Evolutionary conservation across 1,140 invertebrate species (phyloP).

Genomic region (Lasaia peninsularis): DNA sequence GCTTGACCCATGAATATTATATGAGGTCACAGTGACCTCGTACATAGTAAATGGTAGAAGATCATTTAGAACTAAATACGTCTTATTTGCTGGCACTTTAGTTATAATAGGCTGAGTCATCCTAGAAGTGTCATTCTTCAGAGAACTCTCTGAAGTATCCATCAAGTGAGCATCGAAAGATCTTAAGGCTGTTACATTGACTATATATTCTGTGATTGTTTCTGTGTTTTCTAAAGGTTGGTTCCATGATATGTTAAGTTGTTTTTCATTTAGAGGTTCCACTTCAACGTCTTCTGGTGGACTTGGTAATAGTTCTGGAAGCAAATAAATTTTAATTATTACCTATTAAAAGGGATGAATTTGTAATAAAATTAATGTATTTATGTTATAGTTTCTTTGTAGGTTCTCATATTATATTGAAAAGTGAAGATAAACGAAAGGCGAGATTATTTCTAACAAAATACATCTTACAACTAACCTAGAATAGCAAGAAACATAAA

Average conservation of each 20-base stretch:
- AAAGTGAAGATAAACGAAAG: too few relatives aligned
- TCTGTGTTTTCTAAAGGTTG: slow-evolving; percentile 80
- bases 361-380: too few relatives aligned
- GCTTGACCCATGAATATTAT: slow-evolving; percentile 85
- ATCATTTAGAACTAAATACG: slow-evolving; percentile 79
- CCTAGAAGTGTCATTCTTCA: slow-evolving; percentile 39
- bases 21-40: slow-evolving; percentile 84
- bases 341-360: too few relatives aligned
- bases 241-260: slow-evolving; percentile 83
- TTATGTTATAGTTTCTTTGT: too few relatives aligned
- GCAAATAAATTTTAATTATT: background rate
- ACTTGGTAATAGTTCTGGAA: slow-evolving; percentile 84
- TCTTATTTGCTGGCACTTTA: slow-evolving; percentile 78
- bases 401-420: too few relatives aligned
- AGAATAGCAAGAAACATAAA: too few relatives aligned
- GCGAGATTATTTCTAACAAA: too few relatives aligned
- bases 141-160: slow-evolving; percentile 67
- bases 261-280: slow-evolving; percentile 83
- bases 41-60: slow-evolving; percentile 88
- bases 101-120: slow-evolving; percentile 45
- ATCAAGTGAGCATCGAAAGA: slow-evolving; percentile 80
- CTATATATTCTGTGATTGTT: slow-evolving; percentile 81
- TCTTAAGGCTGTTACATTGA: slow-evolving; percentile 84
- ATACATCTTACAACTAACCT: too few relatives aligned
- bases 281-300: slow-evolving; percentile 83